Base-by-base conservation (phyloP, 2,888 invertebrate genomes). In the Nemoura dubitans region DNA sequence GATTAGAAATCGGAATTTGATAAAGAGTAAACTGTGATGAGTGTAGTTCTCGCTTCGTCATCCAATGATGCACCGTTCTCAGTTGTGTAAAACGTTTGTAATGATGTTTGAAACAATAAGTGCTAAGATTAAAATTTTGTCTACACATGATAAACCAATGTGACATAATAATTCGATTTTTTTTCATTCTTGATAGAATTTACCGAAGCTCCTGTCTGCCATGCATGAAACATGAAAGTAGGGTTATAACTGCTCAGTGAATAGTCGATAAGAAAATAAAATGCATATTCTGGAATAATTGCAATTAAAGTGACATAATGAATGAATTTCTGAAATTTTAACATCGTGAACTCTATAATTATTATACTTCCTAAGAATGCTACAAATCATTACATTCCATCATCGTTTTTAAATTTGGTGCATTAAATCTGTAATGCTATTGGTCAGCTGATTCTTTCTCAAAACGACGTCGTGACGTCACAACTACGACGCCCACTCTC, bases 381-480 rank as follows among this genome's bases (percentile, higher is more conserved):
- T n/a, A n/a, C n/a, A n/a, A n/a, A n/a, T n/a, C n/a, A n/a, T n/a
- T n/a, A n/a, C n/a, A n/a, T n/a, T n/a, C n/a, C n/a, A n/a, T n/a
- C 36, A 36, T 59, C 1, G 16, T 7, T 16, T 59, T 59, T 21
- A 59, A 59, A 59, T 59, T 59, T 59, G 21, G 59, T 59, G 59
- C 59, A 59, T 59, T 59, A 1, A 59, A 16, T 59, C 21, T 59
- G 10, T 2, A 7, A 1, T 59, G 3, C 16, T 21, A 59, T 59
- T 59, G 59, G 59, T 59, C 59, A 2, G 59, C 21, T 59, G 59
- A 59, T 59, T 59, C 59, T 59, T 36, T 10, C 59, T 59, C 59
- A 59, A 59, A 59, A 59, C 59, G 59, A 59, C 59, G 59, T 59
- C 59, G 59, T 59, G 59, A 59, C 59, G 59, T 59, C 59, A 59